These are phyloP conservation scores for Scaptomyza polygonia DNA, from an alignment of 2,888 invertebrate species.

Conservation along the genomic window DNA sequence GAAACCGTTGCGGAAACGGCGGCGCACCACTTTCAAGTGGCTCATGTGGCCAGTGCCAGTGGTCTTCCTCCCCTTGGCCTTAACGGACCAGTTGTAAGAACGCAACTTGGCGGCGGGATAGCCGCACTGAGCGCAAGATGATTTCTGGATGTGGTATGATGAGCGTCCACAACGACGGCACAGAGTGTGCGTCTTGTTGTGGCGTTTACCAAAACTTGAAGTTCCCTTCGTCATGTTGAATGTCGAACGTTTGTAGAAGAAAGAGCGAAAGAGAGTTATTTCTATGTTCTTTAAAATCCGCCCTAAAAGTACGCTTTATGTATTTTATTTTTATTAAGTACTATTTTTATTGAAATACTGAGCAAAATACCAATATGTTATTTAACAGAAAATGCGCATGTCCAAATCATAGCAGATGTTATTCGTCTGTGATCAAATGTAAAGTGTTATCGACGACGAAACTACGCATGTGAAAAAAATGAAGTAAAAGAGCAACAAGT, in stretches of 20 bases:
- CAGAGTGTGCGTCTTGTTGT: conserved; percentile 99
- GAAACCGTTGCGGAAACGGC: conserved; percentile 95
- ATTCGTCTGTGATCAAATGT: no score
- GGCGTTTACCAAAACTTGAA: conserved; percentile 99
- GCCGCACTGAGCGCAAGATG: conserved; percentile 98
- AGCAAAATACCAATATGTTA: conserved; percentile 3
- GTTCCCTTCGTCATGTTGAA: conserved; percentile 96
- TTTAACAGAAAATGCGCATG: not conserved
- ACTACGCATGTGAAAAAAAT: conserved; percentile 31
- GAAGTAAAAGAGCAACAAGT: conserved; percentile 69
- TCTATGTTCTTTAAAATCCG: no score
- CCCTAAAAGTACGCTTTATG: no score
- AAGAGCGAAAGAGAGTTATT: conserved; percentile 76
- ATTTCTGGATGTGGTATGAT: conserved; percentile 99
- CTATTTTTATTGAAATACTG: no score
- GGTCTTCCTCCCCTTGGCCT: conserved; percentile 99
- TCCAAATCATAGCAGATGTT: conserved; percentile 20
- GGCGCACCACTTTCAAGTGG: conserved; percentile 96
- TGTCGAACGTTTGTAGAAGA: conserved; percentile 83
- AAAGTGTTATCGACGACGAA: no score
- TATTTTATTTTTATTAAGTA: no score
- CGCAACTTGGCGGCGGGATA: conserved; percentile 97
- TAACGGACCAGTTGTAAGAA: conserved; percentile 99
- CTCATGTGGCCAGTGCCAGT: conserved; percentile 99
- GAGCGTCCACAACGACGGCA: conserved; percentile 99